Conservation (phyloP, 2,888 invertebrate genomes). For the Thyatira batis region DNA sequence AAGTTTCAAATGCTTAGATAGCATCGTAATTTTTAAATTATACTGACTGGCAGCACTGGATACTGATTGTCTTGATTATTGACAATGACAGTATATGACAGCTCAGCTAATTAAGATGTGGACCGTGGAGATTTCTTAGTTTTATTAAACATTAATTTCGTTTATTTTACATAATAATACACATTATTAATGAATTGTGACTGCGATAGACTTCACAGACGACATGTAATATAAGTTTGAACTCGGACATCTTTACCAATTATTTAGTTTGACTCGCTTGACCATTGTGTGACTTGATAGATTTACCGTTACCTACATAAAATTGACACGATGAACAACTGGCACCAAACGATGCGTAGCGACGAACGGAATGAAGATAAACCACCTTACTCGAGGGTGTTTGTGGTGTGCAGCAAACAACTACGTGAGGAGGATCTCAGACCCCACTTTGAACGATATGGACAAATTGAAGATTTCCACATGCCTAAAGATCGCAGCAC, state of each 20-base stretch:
- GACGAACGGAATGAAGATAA: slow-evolving; percentile 78
- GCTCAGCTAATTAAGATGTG: no score
- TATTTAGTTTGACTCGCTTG: slow-evolving; percentile 24
- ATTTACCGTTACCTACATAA: slow-evolving; percentile 20
- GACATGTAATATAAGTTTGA: slow-evolving; percentile 26
- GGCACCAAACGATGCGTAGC: slow-evolving; percentile 24
- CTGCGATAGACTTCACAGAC: slow-evolving; percentile 7
- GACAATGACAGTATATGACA: no score
- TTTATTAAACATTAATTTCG: no score
- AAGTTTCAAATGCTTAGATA: no score
- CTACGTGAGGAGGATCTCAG: slow-evolving; percentile 87
- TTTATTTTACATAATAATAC: no score
- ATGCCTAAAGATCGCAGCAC: slow-evolving; percentile 92
- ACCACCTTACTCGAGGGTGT: slow-evolving; percentile 94
- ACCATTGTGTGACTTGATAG: slow-evolving; percentile 20
- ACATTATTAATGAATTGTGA: no score
- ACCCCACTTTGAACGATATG: slow-evolving; percentile 89
- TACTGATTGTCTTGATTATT: no score
- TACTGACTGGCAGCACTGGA: no score
- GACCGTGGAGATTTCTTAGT: no score
- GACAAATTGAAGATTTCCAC: slow-evolving; percentile 93
- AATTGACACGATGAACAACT: slow-evolving; percentile 7
- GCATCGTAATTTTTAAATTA: no score
- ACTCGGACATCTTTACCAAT: slow-evolving; percentile 11
- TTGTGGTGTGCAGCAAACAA: slow-evolving; percentile 92